A percentile compares a stretch with the other conserved stretches of the same genome.
phyloP scores from a whole-genome alignment of 2,797 vertebrate genomes.

The Intellagama lesueurii region DNA sequence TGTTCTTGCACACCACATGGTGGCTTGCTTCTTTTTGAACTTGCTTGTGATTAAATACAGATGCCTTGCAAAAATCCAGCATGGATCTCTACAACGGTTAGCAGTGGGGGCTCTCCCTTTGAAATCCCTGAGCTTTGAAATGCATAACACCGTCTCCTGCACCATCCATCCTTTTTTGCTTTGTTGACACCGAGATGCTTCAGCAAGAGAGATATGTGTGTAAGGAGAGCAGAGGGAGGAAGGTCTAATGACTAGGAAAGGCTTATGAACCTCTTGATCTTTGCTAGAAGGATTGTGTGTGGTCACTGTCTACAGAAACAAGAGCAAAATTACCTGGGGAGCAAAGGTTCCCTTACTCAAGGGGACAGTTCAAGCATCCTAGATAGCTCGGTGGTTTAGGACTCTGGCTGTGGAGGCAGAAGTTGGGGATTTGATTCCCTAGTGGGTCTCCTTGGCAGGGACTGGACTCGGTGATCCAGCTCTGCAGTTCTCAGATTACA shows the following conservation, averaged over 20 bases:
- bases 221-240: background rate
- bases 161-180: slow-evolving; percentile 34
- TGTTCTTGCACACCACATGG: background rate
- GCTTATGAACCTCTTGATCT: background rate
- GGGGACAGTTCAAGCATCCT: background rate
- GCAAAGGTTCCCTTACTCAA: too few species aligned
- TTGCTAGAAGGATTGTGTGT: background rate
- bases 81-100: slow-evolving; percentile 44
- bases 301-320: slow-evolving; percentile 3
- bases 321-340: background rate
- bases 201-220: background rate
- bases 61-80: slow-evolving; percentile 32
- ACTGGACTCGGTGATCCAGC: too few species aligned
- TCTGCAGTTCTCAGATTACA: background rate
- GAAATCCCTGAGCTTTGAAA: slow-evolving; percentile 65
- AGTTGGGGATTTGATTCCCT: too few species aligned
- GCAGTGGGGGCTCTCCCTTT: slow-evolving; percentile 54
- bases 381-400: too few species aligned
- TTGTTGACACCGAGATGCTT: slow-evolving; percentile 35
- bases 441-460: too few species aligned
- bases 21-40: slow-evolving; percentile 51
- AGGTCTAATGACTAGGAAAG: slow-evolving; percentile 24
- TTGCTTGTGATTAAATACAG: slow-evolving; percentile 54
- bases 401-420: too few species aligned
- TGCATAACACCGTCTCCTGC: slow-evolving; percentile 16